Base-by-base conservation (phyloP, 2,888 invertebrate species). In the Lamellibrachia satsuma region DNA sequence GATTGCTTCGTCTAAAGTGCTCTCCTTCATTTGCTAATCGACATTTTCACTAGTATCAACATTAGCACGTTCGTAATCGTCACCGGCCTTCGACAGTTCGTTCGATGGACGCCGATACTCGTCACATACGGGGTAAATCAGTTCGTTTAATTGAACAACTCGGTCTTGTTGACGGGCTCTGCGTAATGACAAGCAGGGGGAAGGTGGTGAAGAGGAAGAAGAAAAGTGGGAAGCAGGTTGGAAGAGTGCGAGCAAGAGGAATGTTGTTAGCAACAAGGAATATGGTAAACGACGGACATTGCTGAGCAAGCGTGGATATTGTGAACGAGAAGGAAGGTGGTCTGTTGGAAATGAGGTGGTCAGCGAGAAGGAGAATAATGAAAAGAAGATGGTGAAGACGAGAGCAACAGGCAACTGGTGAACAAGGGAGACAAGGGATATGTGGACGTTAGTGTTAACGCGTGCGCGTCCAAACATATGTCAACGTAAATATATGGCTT, bases 21-120 rank as follows among this genome's bases (percentile, higher is more conserved):
- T 75, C 75, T 75, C 15, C 75, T 75, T 75, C 75, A 75, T 75
- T 75, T 75, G 75, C 75, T 75, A 75, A 75, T 75, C 75, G 75
- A 75, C 75, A 75, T 22, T 75, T 22, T 75, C 75, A 75, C 75
- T 75, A 75, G 75, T 75, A 75, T 75, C 75, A 75, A 75, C 75
- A 75, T 22, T 75, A 75, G 22, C 22, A 75, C 75, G 75, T 6
- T 6, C 22, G 22, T n/a, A 75, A 22, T 39, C 75, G n/a, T 22
- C 75, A n/a, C 22, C 3, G 75, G n/a, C 15, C 75, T 22, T 75
- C 75, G 15, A 22, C 75, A n/a, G 22, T 22, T n/a, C 6, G 75
- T 15, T 22, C 75, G 75, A 75, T 22, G 75, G 75, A 4, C 75
- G 75, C 22, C 75, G 75, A 75, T 22, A 22, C 15, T 75, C 7